phyloP scores from a whole-genome alignment of 2,888 invertebrate genomes.

The Hermodice carunculata region DNA sequence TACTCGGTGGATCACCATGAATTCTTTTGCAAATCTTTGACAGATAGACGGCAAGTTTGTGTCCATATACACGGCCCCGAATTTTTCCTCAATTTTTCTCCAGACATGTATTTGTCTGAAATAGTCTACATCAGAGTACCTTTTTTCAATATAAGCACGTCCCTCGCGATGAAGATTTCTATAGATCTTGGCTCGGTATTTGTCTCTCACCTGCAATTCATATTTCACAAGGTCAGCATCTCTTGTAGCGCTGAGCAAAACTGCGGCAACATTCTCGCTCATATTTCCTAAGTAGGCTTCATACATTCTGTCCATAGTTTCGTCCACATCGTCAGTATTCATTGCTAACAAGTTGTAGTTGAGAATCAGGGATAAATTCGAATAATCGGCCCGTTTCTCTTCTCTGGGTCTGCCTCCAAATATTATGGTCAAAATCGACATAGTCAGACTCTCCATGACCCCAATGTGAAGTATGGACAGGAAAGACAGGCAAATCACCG shows the following conservation, averaged over 20 bases:
- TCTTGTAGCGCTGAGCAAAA: slow-evolving; percentile 55
- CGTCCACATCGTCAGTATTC: slow-evolving; percentile 54
- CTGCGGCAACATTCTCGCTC: slow-evolving; percentile 51
- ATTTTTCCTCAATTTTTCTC: slow-evolving; percentile 48
- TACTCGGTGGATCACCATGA: slow-evolving; percentile 58
- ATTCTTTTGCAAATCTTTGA: slow-evolving; percentile 53
- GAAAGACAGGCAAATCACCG: not conserved
- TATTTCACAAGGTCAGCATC: slow-evolving; percentile 47
- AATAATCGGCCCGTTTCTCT: not conserved
- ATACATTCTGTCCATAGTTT: slow-evolving; percentile 58
- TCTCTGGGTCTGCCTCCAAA: not conserved
- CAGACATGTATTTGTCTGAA: slow-evolving; percentile 50
- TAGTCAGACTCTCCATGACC: not conserved
- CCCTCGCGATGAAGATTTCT: slow-evolving; percentile 55
- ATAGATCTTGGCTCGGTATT: slow-evolving; percentile 51
- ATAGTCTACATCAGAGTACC: slow-evolving; percentile 46
- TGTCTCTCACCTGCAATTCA: slow-evolving; percentile 36
- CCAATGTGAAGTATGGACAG: not conserved
- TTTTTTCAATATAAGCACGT: slow-evolving; percentile 45
- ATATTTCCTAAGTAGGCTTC: slow-evolving; percentile 57
- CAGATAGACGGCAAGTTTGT: slow-evolving; percentile 56
- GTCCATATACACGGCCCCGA: no score
- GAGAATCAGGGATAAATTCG: slow-evolving; percentile 41
- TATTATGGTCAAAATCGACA: not conserved
- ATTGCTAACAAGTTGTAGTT: slow-evolving; percentile 39